Evolutionary conservation across 2,888 invertebrate genomes (phyloP).

Genomic region (Acanthacorydalis orientalis): DNA sequence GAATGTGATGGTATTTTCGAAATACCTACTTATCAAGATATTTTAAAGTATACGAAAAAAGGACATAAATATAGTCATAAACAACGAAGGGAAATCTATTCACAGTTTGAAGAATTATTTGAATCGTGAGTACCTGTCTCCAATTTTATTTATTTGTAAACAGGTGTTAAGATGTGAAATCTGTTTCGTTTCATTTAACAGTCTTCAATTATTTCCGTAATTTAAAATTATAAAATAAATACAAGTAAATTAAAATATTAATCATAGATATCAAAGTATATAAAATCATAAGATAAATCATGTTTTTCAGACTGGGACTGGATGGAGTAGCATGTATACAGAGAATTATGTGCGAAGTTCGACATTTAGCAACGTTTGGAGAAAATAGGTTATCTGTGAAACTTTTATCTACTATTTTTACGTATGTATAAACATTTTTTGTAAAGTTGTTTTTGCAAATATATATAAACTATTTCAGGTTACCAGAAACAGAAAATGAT

Average conservation of each 20-base stretch:
- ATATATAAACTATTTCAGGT: too few relatives aligned
- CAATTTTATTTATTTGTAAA: neutral
- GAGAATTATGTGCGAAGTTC: conserved; percentile 50
- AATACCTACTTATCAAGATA: conserved; percentile 26
- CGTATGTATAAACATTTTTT: conserved; percentile 26
- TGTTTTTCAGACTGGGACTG: conserved; percentile 37
- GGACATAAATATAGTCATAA: conserved; percentile 23
- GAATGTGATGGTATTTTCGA: conserved; percentile 42
- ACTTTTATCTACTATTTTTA: conserved; percentile 42
- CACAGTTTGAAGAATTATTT: conserved; percentile 26
- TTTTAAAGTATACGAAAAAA: conserved; percentile 17
- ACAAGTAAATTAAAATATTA: neutral
- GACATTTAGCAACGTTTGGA: conserved; percentile 33
- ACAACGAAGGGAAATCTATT: conserved; percentile 37
- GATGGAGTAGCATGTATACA: conserved; percentile 45
- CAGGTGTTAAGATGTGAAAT: neutral
- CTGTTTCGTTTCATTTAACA: neutral
- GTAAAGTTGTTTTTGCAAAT: too few relatives aligned
- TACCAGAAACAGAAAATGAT: too few relatives aligned
- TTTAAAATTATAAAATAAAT: neutral
- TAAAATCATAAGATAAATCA: neutral
- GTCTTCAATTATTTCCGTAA: neutral
- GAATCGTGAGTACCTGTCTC: conserved; percentile 24
- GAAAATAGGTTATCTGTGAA: conserved; percentile 50
- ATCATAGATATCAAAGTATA: neutral